Conservation (phyloP, 2,797 vertebrate species). For the Anas georgica region DNA sequence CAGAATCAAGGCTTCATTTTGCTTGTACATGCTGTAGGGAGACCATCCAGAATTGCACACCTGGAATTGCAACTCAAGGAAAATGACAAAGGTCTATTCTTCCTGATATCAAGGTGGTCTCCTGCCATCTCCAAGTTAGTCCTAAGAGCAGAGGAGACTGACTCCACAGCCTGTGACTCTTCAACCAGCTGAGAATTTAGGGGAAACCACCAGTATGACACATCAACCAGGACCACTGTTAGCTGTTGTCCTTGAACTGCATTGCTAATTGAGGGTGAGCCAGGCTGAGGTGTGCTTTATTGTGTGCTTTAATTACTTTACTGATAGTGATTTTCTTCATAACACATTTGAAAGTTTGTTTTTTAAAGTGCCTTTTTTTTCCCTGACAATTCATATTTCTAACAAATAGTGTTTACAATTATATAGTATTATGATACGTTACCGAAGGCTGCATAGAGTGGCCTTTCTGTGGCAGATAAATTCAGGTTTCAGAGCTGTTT, state of each 20-base stretch:
- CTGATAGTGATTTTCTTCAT: background rate
- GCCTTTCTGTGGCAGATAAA: background rate
- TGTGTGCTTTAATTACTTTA: background rate
- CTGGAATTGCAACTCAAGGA: background rate
- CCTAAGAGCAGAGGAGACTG: background rate
- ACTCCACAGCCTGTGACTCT: background rate
- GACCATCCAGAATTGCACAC: background rate
- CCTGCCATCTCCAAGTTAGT: background rate
- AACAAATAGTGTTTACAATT: background rate
- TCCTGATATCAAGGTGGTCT: accelerated
- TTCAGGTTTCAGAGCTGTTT: background rate
- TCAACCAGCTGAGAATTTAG: background rate
- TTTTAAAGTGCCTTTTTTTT: background rate
- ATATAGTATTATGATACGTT: background rate
- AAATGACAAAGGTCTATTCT: background rate
- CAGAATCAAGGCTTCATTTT: background rate
- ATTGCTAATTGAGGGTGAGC: background rate
- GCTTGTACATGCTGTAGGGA: background rate
- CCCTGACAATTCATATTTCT: background rate
- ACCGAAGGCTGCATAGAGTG: background rate
- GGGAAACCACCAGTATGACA: background rate
- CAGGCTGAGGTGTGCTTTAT: background rate
- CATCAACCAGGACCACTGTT: background rate
- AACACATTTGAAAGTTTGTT: too few relatives aligned
- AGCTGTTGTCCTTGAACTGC: background rate